Percentiles rank a stretch among this genome's conserved stretches.
Conservation (phyloP, 1,140 invertebrate genomes). For the Neotoxoptera formosana region DNA sequence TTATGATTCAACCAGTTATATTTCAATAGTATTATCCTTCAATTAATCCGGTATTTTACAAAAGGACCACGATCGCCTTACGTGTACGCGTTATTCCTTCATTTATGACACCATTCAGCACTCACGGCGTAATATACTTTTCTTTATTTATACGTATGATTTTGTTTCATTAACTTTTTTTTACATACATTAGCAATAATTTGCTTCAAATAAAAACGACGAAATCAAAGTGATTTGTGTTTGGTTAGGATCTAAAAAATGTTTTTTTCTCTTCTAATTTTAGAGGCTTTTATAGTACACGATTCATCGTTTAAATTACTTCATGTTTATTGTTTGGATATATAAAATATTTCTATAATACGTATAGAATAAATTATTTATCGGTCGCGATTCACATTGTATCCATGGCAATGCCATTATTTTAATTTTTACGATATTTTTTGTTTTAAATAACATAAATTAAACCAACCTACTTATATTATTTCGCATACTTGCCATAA, state of each 20-base stretch:
- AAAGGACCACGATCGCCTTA: background rate
- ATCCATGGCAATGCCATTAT: background rate
- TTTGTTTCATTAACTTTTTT: background rate
- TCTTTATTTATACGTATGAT: background rate
- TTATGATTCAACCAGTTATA: too few relatives aligned
- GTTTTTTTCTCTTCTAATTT: background rate
- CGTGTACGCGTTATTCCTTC: background rate
- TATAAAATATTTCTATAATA: background rate
- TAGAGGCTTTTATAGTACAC: background rate
- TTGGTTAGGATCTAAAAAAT: background rate
- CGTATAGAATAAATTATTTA: background rate
- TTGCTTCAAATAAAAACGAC: background rate
- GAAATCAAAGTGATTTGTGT: background rate
- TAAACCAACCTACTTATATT: background rate
- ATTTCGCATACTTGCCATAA: background rate
- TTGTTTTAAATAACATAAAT: conserved; percentile 10
- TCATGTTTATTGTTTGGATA: background rate
- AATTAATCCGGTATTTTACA: background rate
- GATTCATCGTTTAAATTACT: background rate
- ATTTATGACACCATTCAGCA: background rate
- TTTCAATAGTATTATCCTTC: background rate
- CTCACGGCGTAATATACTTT: background rate
- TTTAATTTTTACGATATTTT: background rate
- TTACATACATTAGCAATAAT: background rate
- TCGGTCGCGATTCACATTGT: background rate